Percentiles rank a stretch among this genome's conserved stretches.
Conservation (phyloP, 2,797 vertebrate genomes). For the Clarias pachynema region DNA sequence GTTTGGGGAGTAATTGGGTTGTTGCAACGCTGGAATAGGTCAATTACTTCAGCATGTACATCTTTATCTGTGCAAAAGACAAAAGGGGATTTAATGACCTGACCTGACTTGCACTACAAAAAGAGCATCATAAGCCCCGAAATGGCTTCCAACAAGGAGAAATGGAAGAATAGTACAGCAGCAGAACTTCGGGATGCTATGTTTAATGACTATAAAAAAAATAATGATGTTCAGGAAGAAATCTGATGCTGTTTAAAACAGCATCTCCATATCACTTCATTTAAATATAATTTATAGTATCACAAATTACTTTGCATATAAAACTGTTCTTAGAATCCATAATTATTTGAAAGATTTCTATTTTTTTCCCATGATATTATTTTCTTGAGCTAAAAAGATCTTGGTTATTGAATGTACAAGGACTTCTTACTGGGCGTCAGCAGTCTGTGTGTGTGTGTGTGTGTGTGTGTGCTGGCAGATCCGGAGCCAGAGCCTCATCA, state of each 20-base stretch:
- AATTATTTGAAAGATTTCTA: conserved; percentile 5
- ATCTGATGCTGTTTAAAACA: conserved; percentile 23
- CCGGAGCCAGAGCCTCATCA: conserved; percentile 38
- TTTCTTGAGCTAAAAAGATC: conserved; percentile 28
- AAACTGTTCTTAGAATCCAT: conserved; percentile 45
- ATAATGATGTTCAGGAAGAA: conserved; percentile 28
- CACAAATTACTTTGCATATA: conserved; percentile 32
- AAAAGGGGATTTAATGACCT: not conserved
- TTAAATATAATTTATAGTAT: conserved; percentile 34
- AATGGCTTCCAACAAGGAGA: conserved; percentile 33
- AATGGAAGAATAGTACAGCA: not conserved
- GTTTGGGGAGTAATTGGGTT: not conserved
- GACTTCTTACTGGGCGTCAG: conserved; percentile 43
- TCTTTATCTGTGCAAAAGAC: not conserved
- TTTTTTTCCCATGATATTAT: not conserved
- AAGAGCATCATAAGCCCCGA: not conserved
- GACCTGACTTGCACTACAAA: not conserved
- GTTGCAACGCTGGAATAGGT: not conserved
- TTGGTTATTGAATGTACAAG: conserved; percentile 44
- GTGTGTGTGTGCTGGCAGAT: not conserved
- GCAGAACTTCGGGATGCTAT: conserved; percentile 32
- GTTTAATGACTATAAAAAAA: conserved; percentile 37
- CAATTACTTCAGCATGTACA: not conserved
- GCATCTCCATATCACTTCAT: conserved; percentile 23
- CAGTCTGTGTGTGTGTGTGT: conserved; percentile 7